A percentile compares a stretch with the other conserved stretches of the same genome.
phyloP scores from a whole-genome alignment of 2,113 vertebrate species.

The Melanocharis versteri region DNA sequence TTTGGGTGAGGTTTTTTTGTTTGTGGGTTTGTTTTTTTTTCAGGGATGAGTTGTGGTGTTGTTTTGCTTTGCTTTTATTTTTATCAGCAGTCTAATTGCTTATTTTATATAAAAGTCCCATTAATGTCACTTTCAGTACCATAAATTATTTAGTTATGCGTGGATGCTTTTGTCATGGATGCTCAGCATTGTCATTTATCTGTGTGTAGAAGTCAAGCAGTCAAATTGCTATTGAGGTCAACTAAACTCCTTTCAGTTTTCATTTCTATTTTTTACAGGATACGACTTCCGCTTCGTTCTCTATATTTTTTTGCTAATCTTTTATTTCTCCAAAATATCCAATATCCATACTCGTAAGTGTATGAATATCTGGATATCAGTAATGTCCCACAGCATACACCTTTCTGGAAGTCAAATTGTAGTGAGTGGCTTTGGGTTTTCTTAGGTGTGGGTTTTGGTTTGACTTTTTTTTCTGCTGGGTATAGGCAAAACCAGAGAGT shows the following conservation, averaged over 20 bases:
- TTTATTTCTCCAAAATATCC: background rate
- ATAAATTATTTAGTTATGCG: background rate
- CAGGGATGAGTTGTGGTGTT: rapidly evolving
- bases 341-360: background rate
- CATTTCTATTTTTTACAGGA: background rate
- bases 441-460: background rate
- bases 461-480: background rate
- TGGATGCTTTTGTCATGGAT: background rate
- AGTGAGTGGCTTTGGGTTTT: background rate
- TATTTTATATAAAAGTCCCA: background rate
- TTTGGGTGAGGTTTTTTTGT: background rate
- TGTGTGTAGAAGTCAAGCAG: background rate
- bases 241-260: background rate
- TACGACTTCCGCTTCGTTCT: background rate
- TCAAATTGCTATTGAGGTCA: background rate
- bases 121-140: background rate
- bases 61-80: background rate
- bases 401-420: background rate
- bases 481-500: background rate
- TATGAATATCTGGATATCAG: background rate
- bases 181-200: background rate
- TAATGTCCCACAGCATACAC: background rate
- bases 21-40: background rate
- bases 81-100: background rate
- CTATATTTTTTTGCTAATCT: background rate